These are phyloP conservation scores for Apamea anceps DNA, from an alignment of 2,888 invertebrate species.

Conservation along the genomic window DNA sequence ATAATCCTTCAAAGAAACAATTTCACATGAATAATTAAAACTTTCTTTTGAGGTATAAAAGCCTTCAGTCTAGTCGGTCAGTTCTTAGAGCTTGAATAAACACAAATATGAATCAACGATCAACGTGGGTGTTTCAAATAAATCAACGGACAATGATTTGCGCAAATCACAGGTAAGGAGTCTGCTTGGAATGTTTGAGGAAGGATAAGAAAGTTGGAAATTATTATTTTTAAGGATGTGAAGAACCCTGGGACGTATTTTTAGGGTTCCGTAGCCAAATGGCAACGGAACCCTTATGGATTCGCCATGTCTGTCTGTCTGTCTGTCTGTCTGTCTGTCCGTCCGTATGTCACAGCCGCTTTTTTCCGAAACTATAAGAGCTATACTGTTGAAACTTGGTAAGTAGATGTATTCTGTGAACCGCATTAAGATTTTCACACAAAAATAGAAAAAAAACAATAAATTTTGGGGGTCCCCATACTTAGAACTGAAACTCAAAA, in stretches of 20 bases:
- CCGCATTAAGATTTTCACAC: too few species aligned
- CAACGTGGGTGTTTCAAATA: conserved; percentile 69
- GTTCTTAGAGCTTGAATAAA: conserved; percentile 49
- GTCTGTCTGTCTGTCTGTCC: too few species aligned
- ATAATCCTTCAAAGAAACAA: background rate
- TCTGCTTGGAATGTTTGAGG: conserved; percentile 29
- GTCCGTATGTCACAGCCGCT: too few species aligned
- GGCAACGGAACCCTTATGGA: too few species aligned
- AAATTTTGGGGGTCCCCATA: too few species aligned
- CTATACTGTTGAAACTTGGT: too few species aligned
- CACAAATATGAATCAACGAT: conserved; percentile 61
- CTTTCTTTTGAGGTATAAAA: background rate
- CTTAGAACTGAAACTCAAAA: too few species aligned
- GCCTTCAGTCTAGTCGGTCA: conserved; percentile 5
- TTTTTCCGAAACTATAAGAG: too few species aligned
- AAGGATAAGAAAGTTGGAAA: conserved; percentile 30
- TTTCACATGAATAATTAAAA: background rate
- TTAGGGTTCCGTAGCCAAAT: too few species aligned
- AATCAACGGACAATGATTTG: conserved; percentile 67
- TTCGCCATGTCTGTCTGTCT: too few species aligned
- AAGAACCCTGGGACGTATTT: background rate
- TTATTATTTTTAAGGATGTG: background rate
- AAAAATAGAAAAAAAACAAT: too few species aligned
- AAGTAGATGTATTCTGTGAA: too few species aligned
- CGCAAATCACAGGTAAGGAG: conserved; percentile 68